Conservation (phyloP, 2,113 vertebrate species). For the Lamprotornis superbus region DNA sequence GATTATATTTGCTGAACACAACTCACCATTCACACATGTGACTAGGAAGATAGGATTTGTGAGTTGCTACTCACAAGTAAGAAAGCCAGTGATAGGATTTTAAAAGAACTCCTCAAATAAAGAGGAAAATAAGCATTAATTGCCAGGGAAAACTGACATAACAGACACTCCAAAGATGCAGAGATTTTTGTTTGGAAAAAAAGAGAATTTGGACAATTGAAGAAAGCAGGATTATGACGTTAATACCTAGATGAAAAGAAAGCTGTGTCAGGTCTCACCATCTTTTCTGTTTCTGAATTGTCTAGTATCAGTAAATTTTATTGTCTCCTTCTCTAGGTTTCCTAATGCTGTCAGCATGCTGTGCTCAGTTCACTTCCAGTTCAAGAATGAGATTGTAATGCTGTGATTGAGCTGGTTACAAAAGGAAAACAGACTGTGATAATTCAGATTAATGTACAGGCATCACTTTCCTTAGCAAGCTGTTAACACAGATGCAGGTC, state of each 20-base stretch:
- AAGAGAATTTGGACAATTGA: neutral
- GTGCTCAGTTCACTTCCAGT: neutral
- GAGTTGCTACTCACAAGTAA: neutral
- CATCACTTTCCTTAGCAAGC: neutral
- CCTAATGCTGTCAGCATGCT: neutral
- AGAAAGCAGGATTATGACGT: neutral
- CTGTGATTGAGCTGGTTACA: constrained; percentile 6
- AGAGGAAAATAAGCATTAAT: neutral
- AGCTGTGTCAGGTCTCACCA: neutral
- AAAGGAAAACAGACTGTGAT: constrained; percentile 12
- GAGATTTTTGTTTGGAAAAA: neutral
- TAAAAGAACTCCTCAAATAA: neutral
- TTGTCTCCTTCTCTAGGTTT: neutral
- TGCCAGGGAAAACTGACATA: neutral
- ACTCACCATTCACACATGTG: neutral
- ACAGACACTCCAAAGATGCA: neutral
- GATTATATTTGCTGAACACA: neutral
- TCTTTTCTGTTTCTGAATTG: neutral
- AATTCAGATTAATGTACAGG: constrained; percentile 40
- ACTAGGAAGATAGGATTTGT: neutral
- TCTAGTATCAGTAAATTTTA: neutral
- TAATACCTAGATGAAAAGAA: neutral
- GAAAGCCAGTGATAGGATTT: neutral
- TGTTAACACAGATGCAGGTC: constrained; percentile 16
- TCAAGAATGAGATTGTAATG: neutral